Base-by-base conservation (phyloP, 2,888 invertebrate species). In the Hirtodrosophila trivittata region DNA sequence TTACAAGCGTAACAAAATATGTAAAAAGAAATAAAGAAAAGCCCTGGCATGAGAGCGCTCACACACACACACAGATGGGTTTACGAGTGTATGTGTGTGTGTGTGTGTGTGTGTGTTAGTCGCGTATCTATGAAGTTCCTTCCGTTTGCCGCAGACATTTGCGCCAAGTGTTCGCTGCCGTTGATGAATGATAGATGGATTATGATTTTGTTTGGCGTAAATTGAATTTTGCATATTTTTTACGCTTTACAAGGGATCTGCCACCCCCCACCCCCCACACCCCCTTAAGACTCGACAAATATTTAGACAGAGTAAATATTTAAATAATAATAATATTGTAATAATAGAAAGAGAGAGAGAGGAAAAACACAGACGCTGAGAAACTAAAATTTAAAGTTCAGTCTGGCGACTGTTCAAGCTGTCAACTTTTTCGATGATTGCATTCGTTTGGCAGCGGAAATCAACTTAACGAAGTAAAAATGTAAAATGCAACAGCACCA, bases 151-250 rank as follows among this genome's bases (percentile, higher is more conserved):
- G 57, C 76, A 74, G 77, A 72, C 75, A 77, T 77, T 78, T 74
- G 58, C 71, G 60, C 65, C 67, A 69, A 64, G 71, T 66, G 64
- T 66, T 71, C 59, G 32, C 74, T 57, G 64, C 66, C 85, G 76
- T 81, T 84, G 87, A 86, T 86, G 84, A 82, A 84, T 86, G 76
- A 77, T 81, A 77, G 84, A 76, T 82, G 85, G 86, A 83, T 82
- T 86, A 82, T 83, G 85, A 85, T 84, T 86, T 86, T 87, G 84
- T 86, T 86, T 87, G 87, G 77, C 82, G 84, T 80, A 87, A 86
- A 86, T 86, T 86, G 87, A 86, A 86, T 86, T 86, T 86, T 68
- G 69, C 67, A 73, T 76, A 67, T 78, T 72, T 76, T 66, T 67
- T 65, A 72, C 60, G 66, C 64, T 64, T 52, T 58, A 58, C 63